phyloP scores from a whole-genome alignment of 2,888 invertebrate genomes.

The Aromia moschata region DNA sequence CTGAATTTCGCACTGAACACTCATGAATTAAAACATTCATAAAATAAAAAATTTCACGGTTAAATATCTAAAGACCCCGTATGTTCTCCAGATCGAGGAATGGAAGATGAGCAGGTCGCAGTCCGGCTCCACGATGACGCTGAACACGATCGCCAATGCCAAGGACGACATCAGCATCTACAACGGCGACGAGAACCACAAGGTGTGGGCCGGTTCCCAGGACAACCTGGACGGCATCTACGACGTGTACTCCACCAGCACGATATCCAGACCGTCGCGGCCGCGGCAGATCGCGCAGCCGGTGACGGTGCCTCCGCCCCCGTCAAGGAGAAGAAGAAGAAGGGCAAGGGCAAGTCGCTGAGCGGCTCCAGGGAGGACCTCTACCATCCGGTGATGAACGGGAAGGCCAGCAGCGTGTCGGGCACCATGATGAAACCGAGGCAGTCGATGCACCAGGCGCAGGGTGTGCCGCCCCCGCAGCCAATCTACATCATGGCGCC shows the following conservation, averaged over 20 bases:
- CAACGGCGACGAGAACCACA: slow-evolving; percentile 93
- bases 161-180: slow-evolving; percentile 85
- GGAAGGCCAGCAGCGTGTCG: slow-evolving; percentile 59
- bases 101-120: slow-evolving; percentile 67
- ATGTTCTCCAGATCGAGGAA: slow-evolving; percentile 66
- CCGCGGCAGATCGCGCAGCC: slow-evolving; percentile 85
- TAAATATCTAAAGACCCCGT: too few relatives aligned
- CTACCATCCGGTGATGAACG: slow-evolving; percentile 67
- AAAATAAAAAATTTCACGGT: too few relatives aligned
- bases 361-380: slow-evolving; percentile 64
- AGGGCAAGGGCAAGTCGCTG: slow-evolving; percentile 64
- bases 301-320: slow-evolving; percentile 83
- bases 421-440: slow-evolving; percentile 64
- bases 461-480: slow-evolving; percentile 57
- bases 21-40: too few relatives aligned
- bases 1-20: too few relatives aligned
- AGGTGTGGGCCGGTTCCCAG: slow-evolving; percentile 86
- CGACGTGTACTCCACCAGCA: slow-evolving; percentile 72
- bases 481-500: slow-evolving; percentile 60
- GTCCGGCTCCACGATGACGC: slow-evolving; percentile 69
- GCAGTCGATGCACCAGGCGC: slow-evolving; percentile 42
- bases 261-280: slow-evolving; percentile 72
- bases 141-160: slow-evolving; percentile 68
- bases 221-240: slow-evolving; percentile 79
- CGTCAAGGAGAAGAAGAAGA: slow-evolving; percentile 71